Percentiles rank a stretch among this genome's conserved stretches.
Evolutionary conservation across 2,797 vertebrate species (phyloP).

Genomic region (Molossus alvarezi): DNA sequence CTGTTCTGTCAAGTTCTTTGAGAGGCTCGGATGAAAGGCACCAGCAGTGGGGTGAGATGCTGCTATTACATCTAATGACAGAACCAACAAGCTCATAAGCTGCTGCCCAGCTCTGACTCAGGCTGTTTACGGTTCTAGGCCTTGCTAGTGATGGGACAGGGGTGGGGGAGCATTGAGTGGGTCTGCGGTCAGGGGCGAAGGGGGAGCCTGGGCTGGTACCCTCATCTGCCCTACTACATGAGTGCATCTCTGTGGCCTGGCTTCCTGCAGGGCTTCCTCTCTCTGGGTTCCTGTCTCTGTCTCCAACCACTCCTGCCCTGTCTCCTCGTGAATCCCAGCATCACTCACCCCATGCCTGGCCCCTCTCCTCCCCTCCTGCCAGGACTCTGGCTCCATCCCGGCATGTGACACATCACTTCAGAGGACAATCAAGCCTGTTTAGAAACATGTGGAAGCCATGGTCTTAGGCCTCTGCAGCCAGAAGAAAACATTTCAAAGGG

Average conservation of each 20-base stretch:
- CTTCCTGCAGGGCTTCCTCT: slow-evolving; percentile 16
- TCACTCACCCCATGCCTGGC: not conserved
- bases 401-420: slow-evolving; percentile 41
- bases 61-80: slow-evolving; percentile 83
- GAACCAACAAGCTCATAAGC: slow-evolving; percentile 80
- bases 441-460: slow-evolving; percentile 77
- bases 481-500: slow-evolving; percentile 62
- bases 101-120: slow-evolving; percentile 84
- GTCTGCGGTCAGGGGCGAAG: slow-evolving; percentile 34
- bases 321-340: not conserved
- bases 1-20: slow-evolving; percentile 83
- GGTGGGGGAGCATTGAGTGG: not conserved
- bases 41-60: slow-evolving; percentile 71
- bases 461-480: slow-evolving; percentile 61
- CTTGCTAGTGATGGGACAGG: not conserved
- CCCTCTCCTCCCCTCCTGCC: not conserved
- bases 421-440: slow-evolving; percentile 66
- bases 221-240: slow-evolving; percentile 36
- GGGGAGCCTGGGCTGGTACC: not conserved
- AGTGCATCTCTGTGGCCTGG: not conserved
- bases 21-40: slow-evolving; percentile 83
- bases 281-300: not conserved
- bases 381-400: slow-evolving; percentile 40
- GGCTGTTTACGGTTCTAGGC: slow-evolving; percentile 80
- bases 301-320: not conserved